phyloP scores from a whole-genome alignment of 2,113 vertebrate genomes.

The Sprattus sprattus region DNA sequence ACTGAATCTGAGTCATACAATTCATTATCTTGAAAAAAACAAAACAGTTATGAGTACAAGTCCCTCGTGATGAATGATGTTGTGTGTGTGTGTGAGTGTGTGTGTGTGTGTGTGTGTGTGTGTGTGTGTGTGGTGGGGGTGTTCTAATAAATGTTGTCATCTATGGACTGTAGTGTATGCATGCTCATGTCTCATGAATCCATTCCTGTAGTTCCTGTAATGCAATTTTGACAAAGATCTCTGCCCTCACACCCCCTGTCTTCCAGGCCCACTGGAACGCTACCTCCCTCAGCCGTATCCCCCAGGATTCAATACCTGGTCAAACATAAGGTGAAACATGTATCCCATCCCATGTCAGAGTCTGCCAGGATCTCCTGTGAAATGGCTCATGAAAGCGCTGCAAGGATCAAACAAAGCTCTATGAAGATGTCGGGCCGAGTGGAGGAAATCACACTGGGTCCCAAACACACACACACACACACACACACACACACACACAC shows the following conservation, averaged over 20 bases:
- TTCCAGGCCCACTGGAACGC: background rate
- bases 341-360: constrained; percentile 31
- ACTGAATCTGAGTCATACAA: background rate
- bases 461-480: too few species aligned
- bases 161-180: background rate
- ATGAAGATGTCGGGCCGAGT: constrained; percentile 44
- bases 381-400: constrained; percentile 40
- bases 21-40: background rate
- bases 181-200: background rate
- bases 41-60: background rate
- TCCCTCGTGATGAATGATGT: background rate
- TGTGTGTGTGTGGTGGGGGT: too few species aligned
- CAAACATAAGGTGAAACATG: constrained; percentile 24
- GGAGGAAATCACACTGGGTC: constrained; percentile 38
- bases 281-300: background rate
- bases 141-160: background rate
- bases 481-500: too few species aligned
- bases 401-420: constrained; percentile 46
- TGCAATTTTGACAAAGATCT: background rate
- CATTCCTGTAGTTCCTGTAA: background rate
- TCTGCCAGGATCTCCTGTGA: constrained; percentile 26
- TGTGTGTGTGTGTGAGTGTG: background rate
- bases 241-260: background rate
- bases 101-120: too few species aligned
- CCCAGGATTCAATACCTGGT: background rate